Evolutionary conservation across 1,140 invertebrate genomes (phyloP).

Genomic region (Nylanderia fulva): DNA sequence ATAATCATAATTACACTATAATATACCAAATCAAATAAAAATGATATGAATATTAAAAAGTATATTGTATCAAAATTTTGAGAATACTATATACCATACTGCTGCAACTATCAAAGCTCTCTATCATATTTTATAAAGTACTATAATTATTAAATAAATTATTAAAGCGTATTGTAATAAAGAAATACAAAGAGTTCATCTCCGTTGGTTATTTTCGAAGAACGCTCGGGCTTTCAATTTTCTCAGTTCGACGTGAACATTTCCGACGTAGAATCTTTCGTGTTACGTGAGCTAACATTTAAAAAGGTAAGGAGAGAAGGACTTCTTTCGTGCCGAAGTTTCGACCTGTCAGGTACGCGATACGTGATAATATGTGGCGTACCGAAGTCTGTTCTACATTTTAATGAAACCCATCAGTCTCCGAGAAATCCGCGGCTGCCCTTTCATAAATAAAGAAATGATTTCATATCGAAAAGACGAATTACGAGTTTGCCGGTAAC

Average conservation of each 20-base stretch:
- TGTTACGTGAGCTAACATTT: constrained; percentile 22
- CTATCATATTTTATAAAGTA: too few relatives aligned
- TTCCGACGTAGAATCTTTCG: background rate
- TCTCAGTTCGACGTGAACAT: background rate
- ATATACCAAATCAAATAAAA: constrained; percentile 12
- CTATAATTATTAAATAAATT: background rate
- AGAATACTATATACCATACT: background rate
- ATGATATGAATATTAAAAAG: background rate
- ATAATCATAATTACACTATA: too few relatives aligned
- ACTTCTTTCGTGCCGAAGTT: background rate
- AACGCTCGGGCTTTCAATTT: constrained; percentile 18
- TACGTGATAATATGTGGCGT: constrained; percentile 8
- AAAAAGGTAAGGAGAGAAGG: background rate
- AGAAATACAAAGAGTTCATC: background rate
- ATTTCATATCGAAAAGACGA: constrained; percentile 54
- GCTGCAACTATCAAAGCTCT: background rate
- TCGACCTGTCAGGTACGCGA: background rate
- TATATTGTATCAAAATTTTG: background rate
- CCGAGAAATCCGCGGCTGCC: constrained; percentile 6
- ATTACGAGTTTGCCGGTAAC: constrained; percentile 57
- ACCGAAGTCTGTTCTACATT: constrained; percentile 11
- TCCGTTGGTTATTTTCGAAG: background rate
- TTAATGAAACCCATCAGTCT: constrained; percentile 7
- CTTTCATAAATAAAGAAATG: constrained; percentile 38
- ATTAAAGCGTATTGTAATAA: background rate